These are phyloP conservation scores for Pseudobourletiella spinata DNA, from an alignment of 1,140 invertebrate genomes.

Conservation along the genomic window DNA sequence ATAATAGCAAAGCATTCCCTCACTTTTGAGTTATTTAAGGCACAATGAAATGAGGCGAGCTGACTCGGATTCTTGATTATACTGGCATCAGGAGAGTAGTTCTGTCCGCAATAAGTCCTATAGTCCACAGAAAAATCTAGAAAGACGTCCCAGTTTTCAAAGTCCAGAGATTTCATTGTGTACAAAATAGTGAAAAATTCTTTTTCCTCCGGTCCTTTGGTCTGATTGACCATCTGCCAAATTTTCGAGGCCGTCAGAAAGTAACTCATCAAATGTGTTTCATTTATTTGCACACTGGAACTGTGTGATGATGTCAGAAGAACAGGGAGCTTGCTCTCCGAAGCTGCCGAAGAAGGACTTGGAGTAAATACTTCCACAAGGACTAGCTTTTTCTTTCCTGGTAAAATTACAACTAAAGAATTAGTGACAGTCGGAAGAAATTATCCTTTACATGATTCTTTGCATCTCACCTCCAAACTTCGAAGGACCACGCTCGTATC, in stretches of 20 bases:
- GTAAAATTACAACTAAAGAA: too few species aligned
- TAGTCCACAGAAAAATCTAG: conserved; percentile 29
- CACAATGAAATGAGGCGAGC: conserved; percentile 23
- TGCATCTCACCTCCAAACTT: neutral
- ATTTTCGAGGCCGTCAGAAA: conserved; percentile 28
- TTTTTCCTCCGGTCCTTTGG: conserved; percentile 17
- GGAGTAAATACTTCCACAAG: conserved; percentile 34
- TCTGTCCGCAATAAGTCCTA: conserved; percentile 22
- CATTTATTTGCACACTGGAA: conserved; percentile 14
- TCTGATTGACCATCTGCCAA: conserved; percentile 22
- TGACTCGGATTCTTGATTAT: conserved; percentile 7
- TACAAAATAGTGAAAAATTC: conserved; percentile 27
- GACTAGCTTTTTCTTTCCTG: too few species aligned
- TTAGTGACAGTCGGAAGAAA: too few species aligned
- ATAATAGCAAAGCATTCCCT: too few species aligned
- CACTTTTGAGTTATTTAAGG: conserved; percentile 18
- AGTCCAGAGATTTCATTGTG: conserved; percentile 26
- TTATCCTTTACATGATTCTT: too few species aligned
- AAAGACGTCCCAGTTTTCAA: conserved; percentile 32
- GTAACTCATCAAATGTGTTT: conserved; percentile 12
- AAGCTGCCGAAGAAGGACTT: too few species aligned
- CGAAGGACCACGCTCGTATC: neutral
- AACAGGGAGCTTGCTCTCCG: conserved; percentile 12
- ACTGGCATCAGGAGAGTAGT: neutral
- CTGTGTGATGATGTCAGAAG: conserved; percentile 25